phyloP scores from a whole-genome alignment of 2,113 vertebrate species.

The Bubo scandiacus region DNA sequence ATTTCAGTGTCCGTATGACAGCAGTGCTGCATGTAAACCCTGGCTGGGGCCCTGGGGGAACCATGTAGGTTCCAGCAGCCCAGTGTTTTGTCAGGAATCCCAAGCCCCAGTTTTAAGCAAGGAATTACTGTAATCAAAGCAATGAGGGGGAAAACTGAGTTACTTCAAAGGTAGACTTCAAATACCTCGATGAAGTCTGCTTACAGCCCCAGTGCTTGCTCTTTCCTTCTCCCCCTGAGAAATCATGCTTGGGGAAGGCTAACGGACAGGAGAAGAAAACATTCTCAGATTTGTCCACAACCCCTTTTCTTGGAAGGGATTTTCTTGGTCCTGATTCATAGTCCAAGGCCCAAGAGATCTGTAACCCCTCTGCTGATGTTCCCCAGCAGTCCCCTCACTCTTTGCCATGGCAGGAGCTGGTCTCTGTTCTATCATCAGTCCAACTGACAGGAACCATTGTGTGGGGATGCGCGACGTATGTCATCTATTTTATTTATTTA shows the following conservation, averaged over 20 bases:
- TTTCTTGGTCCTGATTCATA: not conserved
- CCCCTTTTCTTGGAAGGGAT: not conserved
- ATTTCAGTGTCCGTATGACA: accelerated
- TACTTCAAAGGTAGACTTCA: not conserved
- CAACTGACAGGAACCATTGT: not conserved
- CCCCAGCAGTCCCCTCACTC: not conserved
- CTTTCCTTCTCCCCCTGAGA: not conserved
- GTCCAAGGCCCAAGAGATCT: not conserved
- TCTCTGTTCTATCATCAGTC: not conserved
- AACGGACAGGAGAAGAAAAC: too few relatives aligned
- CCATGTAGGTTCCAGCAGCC: not conserved
- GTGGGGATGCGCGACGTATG: accelerated
- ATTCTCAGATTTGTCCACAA: not conserved
- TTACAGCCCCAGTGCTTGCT: not conserved
- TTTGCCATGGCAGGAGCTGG: not conserved
- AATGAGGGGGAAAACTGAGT: accelerated
- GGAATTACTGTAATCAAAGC: not conserved
- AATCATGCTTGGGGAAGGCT: not conserved
- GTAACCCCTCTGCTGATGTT: not conserved
- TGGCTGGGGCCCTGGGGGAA: not conserved
- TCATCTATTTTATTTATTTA: not conserved
- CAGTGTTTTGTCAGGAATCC: not conserved
- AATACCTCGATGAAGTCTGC: not conserved
- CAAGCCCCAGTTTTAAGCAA: not conserved
- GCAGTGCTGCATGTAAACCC: accelerated